Evolutionary conservation across 2,888 invertebrate genomes (phyloP), one percentile per base, ranked within the genome.

Genomic region (Athripsodes cinereus): DNA sequence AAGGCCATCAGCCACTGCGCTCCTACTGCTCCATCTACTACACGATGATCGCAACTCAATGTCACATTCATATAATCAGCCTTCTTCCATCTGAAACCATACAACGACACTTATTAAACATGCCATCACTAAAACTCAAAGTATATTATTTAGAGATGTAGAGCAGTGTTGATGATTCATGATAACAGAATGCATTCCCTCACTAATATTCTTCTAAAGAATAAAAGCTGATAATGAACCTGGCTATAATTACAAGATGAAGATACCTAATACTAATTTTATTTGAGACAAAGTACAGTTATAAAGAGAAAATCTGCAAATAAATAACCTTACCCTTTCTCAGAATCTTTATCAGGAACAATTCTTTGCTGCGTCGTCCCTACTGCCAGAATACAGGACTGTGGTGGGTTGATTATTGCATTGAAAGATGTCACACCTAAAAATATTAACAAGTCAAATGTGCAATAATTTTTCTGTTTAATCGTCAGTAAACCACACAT

Each of bases 1-100:
- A 99, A 95, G 53, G 88, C 88, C 68, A 88, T 82, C 69, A 99
- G 82, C 96, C 96, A 99, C 71, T 89, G 85, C 1, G 99, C 99
- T 55, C 96, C 99, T 2, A 99, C 90, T 65, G 98, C 98, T 52
- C 99, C 99, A 74, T 99, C 98, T 6, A 99, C 92, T 21, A 96
- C 94, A 68, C 99, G 83, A 74, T 99, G 99, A 77, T 99, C 99
- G 68, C 94, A 94, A 66, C 97, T 96, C 62, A 98, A 81, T 18
- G 98, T 98, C 60, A 96, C 96, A 46, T 85, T 85, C 78, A 98
- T 84, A 70, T 88, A 85, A 66, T 88, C 86, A 1, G 87, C 85
- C 66, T 81, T 78, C 65, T 81, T 83, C 74, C 85, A 91, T 66
- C 92, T 92, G 69, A 26, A 71, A 71, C 20, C 13, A 21, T 2